Conservation (phyloP, 2,797 vertebrate species). For the Xiphophorus birchmanni region DNA sequence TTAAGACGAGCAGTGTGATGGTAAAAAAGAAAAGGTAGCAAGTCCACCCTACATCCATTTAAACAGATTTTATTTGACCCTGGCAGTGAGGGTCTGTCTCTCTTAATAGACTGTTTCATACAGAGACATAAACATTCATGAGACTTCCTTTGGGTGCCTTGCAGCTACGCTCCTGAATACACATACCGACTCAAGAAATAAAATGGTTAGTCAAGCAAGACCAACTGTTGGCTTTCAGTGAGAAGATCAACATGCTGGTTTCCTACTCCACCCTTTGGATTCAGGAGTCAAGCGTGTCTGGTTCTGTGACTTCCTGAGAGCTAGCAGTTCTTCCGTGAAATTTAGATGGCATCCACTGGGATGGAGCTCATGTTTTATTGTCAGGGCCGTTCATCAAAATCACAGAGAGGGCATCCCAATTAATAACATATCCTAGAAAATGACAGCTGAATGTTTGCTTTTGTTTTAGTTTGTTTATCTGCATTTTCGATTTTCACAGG, state of each 20-base stretch:
- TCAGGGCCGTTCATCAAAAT: background rate
- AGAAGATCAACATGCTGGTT: slow-evolving; percentile 9
- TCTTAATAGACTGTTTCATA: slow-evolving; percentile 18
- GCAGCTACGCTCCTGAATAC: slow-evolving; percentile 22
- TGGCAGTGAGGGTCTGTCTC: slow-evolving; percentile 6
- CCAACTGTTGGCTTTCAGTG: slow-evolving; percentile 11
- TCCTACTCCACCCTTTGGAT: slow-evolving; percentile 14
- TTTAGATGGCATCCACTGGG: background rate
- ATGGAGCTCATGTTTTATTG: background rate
- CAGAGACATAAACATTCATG: slow-evolving; percentile 22
- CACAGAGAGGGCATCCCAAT: slow-evolving; percentile 1
- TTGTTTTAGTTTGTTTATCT: background rate
- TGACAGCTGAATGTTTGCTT: slow-evolving; percentile 67
- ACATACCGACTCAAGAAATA: slow-evolving; percentile 2
- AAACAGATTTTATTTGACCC: slow-evolving; percentile 10
- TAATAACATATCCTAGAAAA: slow-evolving; percentile 22
- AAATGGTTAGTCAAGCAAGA: background rate
- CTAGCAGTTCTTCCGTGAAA: background rate
- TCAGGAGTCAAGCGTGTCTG: background rate
- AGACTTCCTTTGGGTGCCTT: slow-evolving; percentile 28
- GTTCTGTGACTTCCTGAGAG: background rate
- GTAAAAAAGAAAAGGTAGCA: slow-evolving; percentile 38
- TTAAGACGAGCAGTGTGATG: slow-evolving; percentile 48
- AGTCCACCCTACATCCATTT: slow-evolving; percentile 20
- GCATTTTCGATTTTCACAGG: slow-evolving; percentile 3